A percentile compares a stretch with the other conserved stretches of the same genome.
These are phyloP conservation scores for Hippoglossus hippoglossus DNA, from an alignment of 2,797 vertebrate species.

Conservation along the genomic window DNA sequence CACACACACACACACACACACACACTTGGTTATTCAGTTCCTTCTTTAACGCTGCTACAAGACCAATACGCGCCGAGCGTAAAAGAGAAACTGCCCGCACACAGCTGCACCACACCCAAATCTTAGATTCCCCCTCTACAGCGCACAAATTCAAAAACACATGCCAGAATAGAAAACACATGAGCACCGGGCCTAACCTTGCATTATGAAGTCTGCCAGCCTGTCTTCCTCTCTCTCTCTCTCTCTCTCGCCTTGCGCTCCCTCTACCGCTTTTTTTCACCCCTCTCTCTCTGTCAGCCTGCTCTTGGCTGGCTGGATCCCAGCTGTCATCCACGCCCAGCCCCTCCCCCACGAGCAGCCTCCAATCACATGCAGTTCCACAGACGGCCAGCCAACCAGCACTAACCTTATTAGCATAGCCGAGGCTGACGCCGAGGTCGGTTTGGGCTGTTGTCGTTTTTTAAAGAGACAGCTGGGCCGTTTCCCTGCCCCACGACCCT, in stretches of 20 bases:
- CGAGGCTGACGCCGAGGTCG: constrained; percentile 66
- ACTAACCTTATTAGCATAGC: constrained; percentile 85
- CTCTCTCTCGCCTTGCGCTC: constrained; percentile 72
- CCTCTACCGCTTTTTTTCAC: constrained; percentile 72
- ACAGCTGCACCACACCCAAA: constrained; percentile 74
- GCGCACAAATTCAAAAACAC: constrained; percentile 66
- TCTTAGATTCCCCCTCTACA: constrained; percentile 49
- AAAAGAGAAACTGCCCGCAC: constrained; percentile 69
- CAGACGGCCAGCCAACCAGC: constrained; percentile 82
- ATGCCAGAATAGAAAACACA: constrained; percentile 75
- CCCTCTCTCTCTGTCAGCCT: constrained; percentile 80
- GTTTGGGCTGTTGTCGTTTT: constrained; percentile 84
- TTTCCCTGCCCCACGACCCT: constrained; percentile 79
- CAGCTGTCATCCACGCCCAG: constrained; percentile 87
- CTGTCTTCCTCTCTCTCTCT: constrained; percentile 81
- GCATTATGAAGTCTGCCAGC: constrained; percentile 87
- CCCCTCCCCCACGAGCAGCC: constrained; percentile 74
- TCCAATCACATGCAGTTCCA: constrained; percentile 78
- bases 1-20: constrained; percentile 62
- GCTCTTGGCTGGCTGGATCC: constrained; percentile 85
- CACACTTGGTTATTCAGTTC: constrained; percentile 76
- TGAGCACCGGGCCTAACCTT: constrained; percentile 84
- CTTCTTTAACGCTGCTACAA: constrained; percentile 72
- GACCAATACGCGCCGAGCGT: constrained; percentile 59
- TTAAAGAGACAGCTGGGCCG: constrained; percentile 87